Conservation (phyloP, 2,113 vertebrate genomes). For the Puma concolor region DNA sequence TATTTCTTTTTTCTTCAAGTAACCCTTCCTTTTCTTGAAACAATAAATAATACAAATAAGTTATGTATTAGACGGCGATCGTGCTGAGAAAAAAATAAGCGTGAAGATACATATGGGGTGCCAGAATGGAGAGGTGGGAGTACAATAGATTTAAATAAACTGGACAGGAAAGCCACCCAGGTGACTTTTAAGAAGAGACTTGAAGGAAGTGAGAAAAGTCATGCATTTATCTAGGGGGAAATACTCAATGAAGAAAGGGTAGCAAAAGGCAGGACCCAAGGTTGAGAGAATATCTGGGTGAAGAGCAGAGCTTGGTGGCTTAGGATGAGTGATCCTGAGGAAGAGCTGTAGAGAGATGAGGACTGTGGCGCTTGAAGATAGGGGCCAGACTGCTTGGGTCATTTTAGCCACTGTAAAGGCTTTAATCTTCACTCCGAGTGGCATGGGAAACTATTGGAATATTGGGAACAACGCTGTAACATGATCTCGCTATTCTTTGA, state of each 20-base stretch:
- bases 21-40: background rate
- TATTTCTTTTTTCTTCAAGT: background rate
- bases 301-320: background rate
- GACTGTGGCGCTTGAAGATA: background rate
- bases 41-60: background rate
- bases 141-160: background rate
- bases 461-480: background rate
- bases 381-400: background rate
- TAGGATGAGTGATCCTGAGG: background rate
- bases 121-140: background rate
- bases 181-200: background rate
- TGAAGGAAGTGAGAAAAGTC: background rate
- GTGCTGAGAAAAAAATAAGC: background rate
- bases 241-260: background rate
- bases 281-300: background rate
- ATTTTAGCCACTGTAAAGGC: background rate
- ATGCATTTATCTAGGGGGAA: background rate
- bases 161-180: background rate
- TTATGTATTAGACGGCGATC: background rate
- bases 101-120: background rate
- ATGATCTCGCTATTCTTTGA: background rate
- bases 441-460: background rate
- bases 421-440: background rate
- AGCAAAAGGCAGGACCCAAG: background rate
- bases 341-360: background rate